A percentile compares a stretch with the other conserved stretches of the same genome.
phyloP scores from a whole-genome alignment of 2,888 invertebrate species.

The Synergus gifuensis region DNA sequence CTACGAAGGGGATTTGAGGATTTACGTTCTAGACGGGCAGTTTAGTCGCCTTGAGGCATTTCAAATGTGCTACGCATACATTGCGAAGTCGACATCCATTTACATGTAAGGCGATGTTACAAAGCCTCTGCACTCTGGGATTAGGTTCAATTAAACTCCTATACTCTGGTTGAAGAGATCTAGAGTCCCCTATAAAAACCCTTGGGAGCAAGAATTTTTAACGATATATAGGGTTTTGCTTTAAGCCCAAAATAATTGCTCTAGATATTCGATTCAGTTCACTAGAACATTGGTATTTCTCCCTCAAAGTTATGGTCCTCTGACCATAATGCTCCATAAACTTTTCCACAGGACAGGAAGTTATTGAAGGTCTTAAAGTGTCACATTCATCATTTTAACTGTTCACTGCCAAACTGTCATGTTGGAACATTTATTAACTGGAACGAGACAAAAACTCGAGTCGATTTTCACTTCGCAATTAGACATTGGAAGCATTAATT shows the following conservation, averaged over 20 bases:
- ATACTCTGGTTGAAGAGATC: background rate
- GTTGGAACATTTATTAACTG: slow-evolving; percentile 17
- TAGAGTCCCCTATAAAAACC: background rate
- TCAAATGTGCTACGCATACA: background rate
- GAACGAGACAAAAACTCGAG: background rate
- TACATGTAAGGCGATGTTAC: background rate
- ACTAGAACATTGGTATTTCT: background rate
- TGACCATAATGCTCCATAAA: slow-evolving; percentile 14
- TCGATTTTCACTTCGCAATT: background rate
- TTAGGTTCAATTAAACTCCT: background rate
- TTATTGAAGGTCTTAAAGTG: slow-evolving; percentile 30
- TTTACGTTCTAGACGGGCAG: slow-evolving; percentile 12
- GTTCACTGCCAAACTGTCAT: slow-evolving; percentile 2
- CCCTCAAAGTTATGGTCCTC: slow-evolving; percentile 18
- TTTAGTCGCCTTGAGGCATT: background rate
- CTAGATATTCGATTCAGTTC: background rate
- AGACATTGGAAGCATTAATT: background rate
- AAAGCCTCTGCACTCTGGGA: background rate
- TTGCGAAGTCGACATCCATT: background rate
- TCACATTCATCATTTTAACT: slow-evolving; percentile 40
- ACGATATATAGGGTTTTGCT: background rate
- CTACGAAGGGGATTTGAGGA: slow-evolving; percentile 8
- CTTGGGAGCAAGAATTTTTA: background rate
- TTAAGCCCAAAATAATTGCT: background rate
- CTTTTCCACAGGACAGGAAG: slow-evolving; percentile 9